Percentiles rank a stretch among this genome's conserved stretches.
Conservation (phyloP, 2,888 invertebrate species). For the Ceraclea dissimilis region DNA sequence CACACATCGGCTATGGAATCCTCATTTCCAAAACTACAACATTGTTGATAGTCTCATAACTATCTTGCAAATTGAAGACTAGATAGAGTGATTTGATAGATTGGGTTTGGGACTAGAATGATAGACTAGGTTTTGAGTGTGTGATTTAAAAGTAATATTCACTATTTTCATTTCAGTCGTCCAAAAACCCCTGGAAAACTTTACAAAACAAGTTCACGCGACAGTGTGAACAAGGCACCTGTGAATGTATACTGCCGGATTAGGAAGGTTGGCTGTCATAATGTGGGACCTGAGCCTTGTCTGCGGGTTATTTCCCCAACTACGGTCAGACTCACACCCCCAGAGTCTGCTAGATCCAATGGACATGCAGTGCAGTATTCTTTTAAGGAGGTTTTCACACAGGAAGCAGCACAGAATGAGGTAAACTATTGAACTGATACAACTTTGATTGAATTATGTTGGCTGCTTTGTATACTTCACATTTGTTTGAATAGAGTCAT, state of each 20-base stretch:
- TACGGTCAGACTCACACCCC: constrained; percentile 58
- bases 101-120: no score
- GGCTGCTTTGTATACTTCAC: no score
- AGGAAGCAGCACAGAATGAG: constrained; percentile 70
- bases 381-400: constrained; percentile 81
- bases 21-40: no score
- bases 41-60: no score
- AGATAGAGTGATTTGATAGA: no score
- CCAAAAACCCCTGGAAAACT: constrained; percentile 22
- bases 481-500: no score
- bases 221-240: constrained; percentile 52
- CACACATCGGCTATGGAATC: no score
- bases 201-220: constrained; percentile 16
- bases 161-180: no score
- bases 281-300: constrained; percentile 45
- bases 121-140: no score
- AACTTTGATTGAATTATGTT: no score
- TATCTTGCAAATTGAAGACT: no score
- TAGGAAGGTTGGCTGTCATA: constrained; percentile 65
- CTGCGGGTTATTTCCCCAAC: constrained; percentile 63
- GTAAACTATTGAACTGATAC: constrained; percentile 41
- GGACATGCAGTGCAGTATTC: constrained; percentile 41
- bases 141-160: no score
- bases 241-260: constrained; percentile 86
- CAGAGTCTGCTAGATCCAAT: constrained; percentile 48